These are phyloP conservation scores for Drosophila birchii DNA, from an alignment of 2,888 invertebrate species.

Conservation along the genomic window DNA sequence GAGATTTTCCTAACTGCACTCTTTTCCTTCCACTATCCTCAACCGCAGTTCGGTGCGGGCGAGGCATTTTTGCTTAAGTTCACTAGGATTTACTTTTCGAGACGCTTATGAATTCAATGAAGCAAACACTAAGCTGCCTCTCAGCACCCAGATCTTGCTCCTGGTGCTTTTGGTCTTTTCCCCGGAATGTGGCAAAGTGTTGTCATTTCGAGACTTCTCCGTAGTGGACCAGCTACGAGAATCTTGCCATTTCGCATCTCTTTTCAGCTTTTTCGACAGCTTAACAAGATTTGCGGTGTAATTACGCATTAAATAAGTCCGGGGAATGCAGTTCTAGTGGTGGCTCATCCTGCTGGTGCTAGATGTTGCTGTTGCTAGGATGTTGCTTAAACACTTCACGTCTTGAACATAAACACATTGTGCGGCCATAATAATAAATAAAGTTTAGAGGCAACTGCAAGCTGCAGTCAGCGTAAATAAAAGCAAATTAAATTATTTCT, in stretches of 20 bases:
- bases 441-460: conserved; percentile 53
- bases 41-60: conserved; percentile 9
- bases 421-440: conserved; percentile 74
- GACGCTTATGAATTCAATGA: conserved; percentile 72
- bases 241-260: conserved; percentile 15
- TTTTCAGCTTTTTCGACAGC: conserved; percentile 24
- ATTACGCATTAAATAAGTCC: conserved; percentile 76
- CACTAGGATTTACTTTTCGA: conserved; percentile 49
- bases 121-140: conserved; percentile 65
- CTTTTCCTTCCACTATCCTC: conserved; percentile 16
- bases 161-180: conserved; percentile 19
- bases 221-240: conserved; percentile 13
- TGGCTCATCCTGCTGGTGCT: conserved; percentile 12
- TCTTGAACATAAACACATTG: conserved; percentile 73
- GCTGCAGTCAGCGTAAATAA: conserved; percentile 33
- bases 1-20: conserved; percentile 33
- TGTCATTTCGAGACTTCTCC: conserved; percentile 29
- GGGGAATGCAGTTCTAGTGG: conserved; percentile 42
- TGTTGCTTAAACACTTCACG: conserved; percentile 61
- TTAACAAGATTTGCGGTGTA: conserved; percentile 63
- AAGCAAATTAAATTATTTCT: conserved; percentile 39
- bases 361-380: conserved; percentile 5
- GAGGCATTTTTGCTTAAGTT: conserved; percentile 40
- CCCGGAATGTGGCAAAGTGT: conserved; percentile 26
- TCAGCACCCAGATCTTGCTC: conserved; percentile 19